These are phyloP conservation scores for Anguilla rostrata DNA, from an alignment of 2,113 vertebrate species.

Conservation along the genomic window DNA sequence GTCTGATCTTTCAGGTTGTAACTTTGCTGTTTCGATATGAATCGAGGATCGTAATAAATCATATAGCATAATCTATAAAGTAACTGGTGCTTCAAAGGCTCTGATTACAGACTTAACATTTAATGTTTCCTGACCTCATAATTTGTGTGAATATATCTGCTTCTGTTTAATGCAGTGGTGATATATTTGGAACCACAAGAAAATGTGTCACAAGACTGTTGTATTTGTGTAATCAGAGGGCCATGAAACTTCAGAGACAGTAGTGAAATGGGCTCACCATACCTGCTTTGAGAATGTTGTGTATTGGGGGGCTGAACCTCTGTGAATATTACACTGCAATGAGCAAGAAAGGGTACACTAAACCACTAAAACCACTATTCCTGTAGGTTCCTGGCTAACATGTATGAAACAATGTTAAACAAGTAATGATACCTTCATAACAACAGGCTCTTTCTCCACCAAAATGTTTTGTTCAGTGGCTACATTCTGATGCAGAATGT, in stretches of 20 bases:
- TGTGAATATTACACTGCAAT: neutral
- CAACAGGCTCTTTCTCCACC: neutral
- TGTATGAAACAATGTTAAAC: constrained; percentile 12
- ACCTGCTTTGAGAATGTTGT: neutral
- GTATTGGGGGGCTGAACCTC: neutral
- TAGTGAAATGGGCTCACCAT: neutral
- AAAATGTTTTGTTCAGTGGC: neutral
- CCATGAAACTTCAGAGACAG: neutral
- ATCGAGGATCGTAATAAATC: too few relatives aligned
- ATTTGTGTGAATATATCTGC: neutral
- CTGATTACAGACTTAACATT: neutral
- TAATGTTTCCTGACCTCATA: neutral
- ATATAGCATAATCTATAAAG: neutral
- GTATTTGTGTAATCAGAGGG: neutral
- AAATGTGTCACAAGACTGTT: neutral
- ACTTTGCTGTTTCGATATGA: constrained; percentile 12
- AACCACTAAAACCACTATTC: neutral
- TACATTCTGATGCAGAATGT: neutral
- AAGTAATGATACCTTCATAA: neutral
- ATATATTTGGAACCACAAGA: neutral
- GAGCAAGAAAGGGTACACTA: neutral
- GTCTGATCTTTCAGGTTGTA: too few relatives aligned
- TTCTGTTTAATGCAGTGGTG: neutral
- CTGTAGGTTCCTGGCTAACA: neutral
- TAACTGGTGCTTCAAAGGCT: neutral